phyloP scores from a whole-genome alignment of 2,888 invertebrate species.

The Drosophila robusta region DNA sequence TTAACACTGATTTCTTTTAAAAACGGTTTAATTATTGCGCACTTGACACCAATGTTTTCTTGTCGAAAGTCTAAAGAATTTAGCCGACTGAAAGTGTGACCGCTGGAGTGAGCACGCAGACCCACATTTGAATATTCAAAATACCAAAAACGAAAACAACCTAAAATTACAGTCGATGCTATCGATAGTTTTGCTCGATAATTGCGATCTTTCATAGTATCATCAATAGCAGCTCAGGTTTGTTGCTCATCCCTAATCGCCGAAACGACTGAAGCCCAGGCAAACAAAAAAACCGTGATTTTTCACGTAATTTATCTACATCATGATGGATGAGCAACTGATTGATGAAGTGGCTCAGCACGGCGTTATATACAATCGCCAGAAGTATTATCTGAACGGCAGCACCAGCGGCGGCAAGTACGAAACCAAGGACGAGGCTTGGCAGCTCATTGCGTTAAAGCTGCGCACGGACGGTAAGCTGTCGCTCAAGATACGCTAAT shows the following conservation, averaged over 20 bases:
- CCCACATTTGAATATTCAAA: neutral
- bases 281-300: constrained; percentile 33
- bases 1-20: constrained; percentile 34
- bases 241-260: constrained; percentile 33
- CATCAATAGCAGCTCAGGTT: neutral
- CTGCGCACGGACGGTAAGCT: constrained; percentile 83
- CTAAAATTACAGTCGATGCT: neutral
- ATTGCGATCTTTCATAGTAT: neutral
- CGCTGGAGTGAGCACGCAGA: neutral
- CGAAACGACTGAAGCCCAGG: constrained; percentile 36
- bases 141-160: constrained; percentile 8
- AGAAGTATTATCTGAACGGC: constrained; percentile 84
- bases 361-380: constrained; percentile 84
- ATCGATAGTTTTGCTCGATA: constrained; percentile 5
- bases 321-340: constrained; percentile 84
- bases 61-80: constrained; percentile 37
- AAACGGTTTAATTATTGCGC: constrained; percentile 41
- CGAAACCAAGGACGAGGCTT: constrained; percentile 85
- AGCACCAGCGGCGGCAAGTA: constrained; percentile 79
- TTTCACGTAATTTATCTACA: constrained; percentile 32
- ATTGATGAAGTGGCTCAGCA: constrained; percentile 85
- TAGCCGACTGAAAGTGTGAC: constrained; percentile 9
- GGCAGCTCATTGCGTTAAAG: constrained; percentile 83
- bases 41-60: constrained; percentile 40
- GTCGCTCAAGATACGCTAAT: constrained; percentile 7